Conservation (phyloP, 2,797 vertebrate genomes). For the Aulostomus chinensis region DNA sequence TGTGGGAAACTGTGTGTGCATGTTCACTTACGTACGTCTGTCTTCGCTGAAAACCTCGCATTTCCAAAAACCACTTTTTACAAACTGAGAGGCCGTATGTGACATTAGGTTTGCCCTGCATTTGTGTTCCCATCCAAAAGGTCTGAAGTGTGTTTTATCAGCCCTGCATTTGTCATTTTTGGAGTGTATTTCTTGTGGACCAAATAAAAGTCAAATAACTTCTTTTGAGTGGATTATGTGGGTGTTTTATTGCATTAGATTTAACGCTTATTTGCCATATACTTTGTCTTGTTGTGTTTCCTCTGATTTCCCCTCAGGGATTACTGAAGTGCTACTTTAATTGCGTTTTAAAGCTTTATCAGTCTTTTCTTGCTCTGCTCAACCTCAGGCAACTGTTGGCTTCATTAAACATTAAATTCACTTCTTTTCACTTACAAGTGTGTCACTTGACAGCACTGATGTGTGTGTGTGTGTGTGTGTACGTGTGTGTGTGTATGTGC, state of each 20-base stretch:
- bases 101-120: neutral
- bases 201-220: too few relatives aligned
- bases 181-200: neutral
- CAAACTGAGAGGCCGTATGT: neutral
- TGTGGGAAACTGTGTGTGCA: constrained; percentile 15
- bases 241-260: too few relatives aligned
- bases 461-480: neutral
- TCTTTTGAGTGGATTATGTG: too few relatives aligned
- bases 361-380: neutral
- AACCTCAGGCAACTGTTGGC: neutral
- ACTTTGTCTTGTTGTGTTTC: too few relatives aligned
- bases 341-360: too few relatives aligned
- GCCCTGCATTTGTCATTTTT: neutral
- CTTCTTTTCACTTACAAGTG: neutral
- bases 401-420: neutral
- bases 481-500: constrained; percentile 15
- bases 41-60: neutral
- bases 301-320: too few relatives aligned
- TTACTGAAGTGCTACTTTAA: too few relatives aligned
- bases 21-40: constrained; percentile 1
- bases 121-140: neutral
- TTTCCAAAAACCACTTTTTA: neutral
- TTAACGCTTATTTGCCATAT: too few relatives aligned
- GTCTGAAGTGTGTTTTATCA: neutral
- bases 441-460: neutral